Conservation (phyloP, 2,797 vertebrate species). For the Anguilla obscura region DNA sequence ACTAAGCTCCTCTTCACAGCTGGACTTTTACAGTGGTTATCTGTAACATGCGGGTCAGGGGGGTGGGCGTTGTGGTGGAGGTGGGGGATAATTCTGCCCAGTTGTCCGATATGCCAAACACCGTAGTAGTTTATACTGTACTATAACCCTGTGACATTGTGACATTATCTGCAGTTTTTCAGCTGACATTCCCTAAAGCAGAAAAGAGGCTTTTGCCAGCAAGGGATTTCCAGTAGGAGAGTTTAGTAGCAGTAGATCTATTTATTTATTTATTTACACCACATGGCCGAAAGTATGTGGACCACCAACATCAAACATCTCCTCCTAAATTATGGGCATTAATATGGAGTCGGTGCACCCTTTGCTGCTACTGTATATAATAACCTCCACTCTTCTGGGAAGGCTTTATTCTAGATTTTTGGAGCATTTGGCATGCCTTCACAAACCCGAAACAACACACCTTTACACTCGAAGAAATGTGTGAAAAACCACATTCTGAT, state of each 20-base stretch:
- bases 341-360: no score
- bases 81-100: neutral
- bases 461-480: neutral
- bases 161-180: slow-evolving; percentile 2
- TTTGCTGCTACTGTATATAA: no score
- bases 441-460: neutral
- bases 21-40: neutral
- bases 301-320: no score
- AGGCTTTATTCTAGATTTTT: no score
- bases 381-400: no score
- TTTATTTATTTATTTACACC: neutral
- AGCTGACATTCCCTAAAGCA: neutral
- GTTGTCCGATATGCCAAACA: neutral
- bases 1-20: neutral
- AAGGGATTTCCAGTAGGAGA: neutral
- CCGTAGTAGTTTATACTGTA: neutral
- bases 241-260: neutral
- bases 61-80: neutral
- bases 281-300: no score
- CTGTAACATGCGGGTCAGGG: neutral
- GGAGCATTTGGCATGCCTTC: no score
- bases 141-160: neutral
- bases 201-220: neutral
- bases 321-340: no score
- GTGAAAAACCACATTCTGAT: neutral